phyloP scores from a whole-genome alignment of 2,797 vertebrate species.

The Thripadectes ignobilis region DNA sequence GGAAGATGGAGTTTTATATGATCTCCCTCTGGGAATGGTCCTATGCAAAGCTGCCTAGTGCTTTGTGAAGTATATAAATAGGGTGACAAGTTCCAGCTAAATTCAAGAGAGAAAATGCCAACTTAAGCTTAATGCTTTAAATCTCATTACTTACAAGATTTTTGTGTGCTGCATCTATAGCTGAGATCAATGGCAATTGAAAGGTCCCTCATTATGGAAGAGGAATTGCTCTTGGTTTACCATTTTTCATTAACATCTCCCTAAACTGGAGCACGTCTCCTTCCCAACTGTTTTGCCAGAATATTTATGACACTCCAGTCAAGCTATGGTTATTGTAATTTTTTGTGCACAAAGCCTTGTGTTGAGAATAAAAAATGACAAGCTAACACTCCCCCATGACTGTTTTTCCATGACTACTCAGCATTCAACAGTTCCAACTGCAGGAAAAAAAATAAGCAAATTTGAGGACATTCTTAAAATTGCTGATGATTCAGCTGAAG shows the following conservation, averaged over 20 bases:
- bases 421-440: not conserved
- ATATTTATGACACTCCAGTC: not conserved
- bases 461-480: not conserved
- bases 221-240: slow-evolving; percentile 4
- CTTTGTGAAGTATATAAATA: slow-evolving; percentile 26
- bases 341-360: not conserved
- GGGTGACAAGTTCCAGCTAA: slow-evolving; percentile 29
- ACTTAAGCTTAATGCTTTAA: slow-evolving; percentile 42
- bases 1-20: not conserved
- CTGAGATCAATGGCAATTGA: slow-evolving; percentile 43
- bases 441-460: not conserved
- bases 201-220: slow-evolving; percentile 24
- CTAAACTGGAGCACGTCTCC: not conserved
- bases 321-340: not conserved
- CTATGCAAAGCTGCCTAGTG: slow-evolving; percentile 1
- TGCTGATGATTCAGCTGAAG: not conserved
- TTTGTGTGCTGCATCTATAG: slow-evolving; percentile 18
- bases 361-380: not conserved
- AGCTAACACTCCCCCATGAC: not conserved
- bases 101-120: slow-evolving; percentile 43
- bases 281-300: not conserved
- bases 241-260: slow-evolving; percentile 43
- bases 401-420: not conserved
- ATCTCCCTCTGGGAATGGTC: not conserved
- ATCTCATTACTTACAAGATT: slow-evolving; percentile 14